Conservation (phyloP, 2,113 vertebrate species). For the Phyllostomus hastatus region DNA sequence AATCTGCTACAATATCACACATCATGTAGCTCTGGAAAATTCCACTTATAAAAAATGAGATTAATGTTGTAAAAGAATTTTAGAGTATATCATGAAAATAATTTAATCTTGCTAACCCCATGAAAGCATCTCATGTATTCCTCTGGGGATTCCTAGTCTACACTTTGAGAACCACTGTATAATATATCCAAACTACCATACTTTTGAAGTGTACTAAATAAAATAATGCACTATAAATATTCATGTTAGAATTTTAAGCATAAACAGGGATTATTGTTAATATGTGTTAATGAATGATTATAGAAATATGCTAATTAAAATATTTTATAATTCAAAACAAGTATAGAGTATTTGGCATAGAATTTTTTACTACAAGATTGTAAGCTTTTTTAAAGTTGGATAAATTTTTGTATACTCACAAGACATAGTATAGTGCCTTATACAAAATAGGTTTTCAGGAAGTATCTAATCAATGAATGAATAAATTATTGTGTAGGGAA, state of each 20-base stretch:
- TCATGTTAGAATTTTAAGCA: not conserved
- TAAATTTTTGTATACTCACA: not conserved
- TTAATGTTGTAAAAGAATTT: not conserved
- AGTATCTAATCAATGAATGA: not conserved
- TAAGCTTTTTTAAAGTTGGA: not conserved
- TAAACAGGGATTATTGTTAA: not conserved
- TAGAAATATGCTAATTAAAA: not conserved
- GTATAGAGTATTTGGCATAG: not conserved
- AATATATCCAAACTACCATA: not conserved
- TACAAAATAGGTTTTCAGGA: not conserved
- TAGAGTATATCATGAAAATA: conserved; percentile 1
- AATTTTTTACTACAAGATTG: not conserved
- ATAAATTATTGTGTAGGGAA: not conserved
- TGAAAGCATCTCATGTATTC: not conserved
- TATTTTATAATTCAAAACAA: conserved; percentile 1
- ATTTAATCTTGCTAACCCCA: not conserved
- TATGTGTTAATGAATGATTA: not conserved
- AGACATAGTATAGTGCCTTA: not conserved
- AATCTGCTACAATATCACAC: not conserved
- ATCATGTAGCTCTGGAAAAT: not conserved
- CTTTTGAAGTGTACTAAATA: not conserved
- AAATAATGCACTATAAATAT: not conserved
- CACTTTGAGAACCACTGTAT: not conserved
- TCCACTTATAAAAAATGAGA: conserved; percentile 27
- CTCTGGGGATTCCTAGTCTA: not conserved